These are phyloP conservation scores for Dilophus febrilis DNA, from an alignment of 2,888 invertebrate genomes.

Conservation along the genomic window DNA sequence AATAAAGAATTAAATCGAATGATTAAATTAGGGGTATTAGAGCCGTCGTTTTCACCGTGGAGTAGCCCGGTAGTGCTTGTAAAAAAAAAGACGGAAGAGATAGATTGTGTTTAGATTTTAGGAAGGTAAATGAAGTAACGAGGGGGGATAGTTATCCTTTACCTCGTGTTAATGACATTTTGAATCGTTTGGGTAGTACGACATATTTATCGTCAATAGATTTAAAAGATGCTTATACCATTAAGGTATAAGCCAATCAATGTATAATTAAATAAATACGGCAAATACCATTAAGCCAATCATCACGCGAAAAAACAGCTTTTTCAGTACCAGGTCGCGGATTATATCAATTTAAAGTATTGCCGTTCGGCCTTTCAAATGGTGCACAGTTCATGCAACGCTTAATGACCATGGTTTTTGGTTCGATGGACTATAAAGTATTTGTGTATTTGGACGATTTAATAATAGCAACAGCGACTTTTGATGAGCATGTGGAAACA, in stretches of 20 bases:
- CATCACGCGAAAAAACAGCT: conserved; percentile 1
- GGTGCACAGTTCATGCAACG: conserved; percentile 2
- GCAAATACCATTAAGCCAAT: neutral
- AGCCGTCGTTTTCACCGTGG: neutral
- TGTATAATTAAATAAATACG: no score
- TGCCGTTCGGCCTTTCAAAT: conserved; percentile 1
- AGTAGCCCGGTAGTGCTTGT: neutral
- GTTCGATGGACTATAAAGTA: conserved; percentile 9
- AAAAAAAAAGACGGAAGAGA: neutral
- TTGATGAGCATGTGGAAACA: conserved; percentile 11
- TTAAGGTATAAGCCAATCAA: no score
- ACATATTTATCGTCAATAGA: no score
- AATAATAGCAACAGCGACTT: conserved; percentile 12
- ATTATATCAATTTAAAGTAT: neutral
- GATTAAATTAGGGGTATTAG: neutral
- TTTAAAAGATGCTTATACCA: no score
- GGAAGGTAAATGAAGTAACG: no score
- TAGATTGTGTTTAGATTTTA: no score
- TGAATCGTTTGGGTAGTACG: no score
- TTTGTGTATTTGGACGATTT: conserved; percentile 15
- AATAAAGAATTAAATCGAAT: neutral
- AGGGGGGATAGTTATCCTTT: no score
- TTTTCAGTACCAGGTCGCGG: conserved; percentile 1
- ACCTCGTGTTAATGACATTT: no score
- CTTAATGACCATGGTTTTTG: conserved; percentile 7